Conservation (phyloP, 2,113 vertebrate genomes). For the Periophthalmus modestus region DNA sequence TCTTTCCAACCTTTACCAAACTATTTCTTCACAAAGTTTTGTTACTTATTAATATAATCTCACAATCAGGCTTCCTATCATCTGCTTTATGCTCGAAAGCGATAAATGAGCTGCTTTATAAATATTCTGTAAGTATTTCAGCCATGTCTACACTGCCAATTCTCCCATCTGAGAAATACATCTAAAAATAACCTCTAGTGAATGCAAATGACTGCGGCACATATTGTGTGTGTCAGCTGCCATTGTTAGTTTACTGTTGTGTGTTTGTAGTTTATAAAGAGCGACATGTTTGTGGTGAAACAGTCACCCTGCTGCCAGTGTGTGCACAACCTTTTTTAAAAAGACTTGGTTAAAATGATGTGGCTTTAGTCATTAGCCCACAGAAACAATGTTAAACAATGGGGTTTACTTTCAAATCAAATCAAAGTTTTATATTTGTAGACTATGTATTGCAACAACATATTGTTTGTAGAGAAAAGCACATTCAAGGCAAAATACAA, state of each 20-base stretch:
- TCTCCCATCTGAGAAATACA: slow-evolving; percentile 15
- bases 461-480: no score
- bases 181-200: slow-evolving; percentile 8
- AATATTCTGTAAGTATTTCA: slow-evolving; percentile 11
- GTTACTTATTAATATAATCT: slow-evolving; percentile 14
- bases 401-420: background rate
- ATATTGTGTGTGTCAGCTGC: slow-evolving; percentile 20
- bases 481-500: background rate
- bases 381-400: background rate
- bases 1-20: slow-evolving; percentile 13
- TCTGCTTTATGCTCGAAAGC: background rate
- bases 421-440: no score
- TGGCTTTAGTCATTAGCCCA: background rate
- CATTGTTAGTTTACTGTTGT: slow-evolving; percentile 2
- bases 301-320: background rate
- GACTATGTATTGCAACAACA: background rate
- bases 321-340: background rate
- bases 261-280: background rate
- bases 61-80: background rate
- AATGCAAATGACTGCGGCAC: slow-evolving; percentile 5
- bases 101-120: slow-evolving; percentile 20
- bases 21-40: slow-evolving; percentile 6
- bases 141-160: slow-evolving; percentile 1
- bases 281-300: background rate
- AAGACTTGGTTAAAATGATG: background rate